A percentile compares a stretch with the other conserved stretches of the same genome.
Evolutionary conservation across 2,113 vertebrate species (phyloP).

Genomic region (Thamnophis sirtalis): DNA sequence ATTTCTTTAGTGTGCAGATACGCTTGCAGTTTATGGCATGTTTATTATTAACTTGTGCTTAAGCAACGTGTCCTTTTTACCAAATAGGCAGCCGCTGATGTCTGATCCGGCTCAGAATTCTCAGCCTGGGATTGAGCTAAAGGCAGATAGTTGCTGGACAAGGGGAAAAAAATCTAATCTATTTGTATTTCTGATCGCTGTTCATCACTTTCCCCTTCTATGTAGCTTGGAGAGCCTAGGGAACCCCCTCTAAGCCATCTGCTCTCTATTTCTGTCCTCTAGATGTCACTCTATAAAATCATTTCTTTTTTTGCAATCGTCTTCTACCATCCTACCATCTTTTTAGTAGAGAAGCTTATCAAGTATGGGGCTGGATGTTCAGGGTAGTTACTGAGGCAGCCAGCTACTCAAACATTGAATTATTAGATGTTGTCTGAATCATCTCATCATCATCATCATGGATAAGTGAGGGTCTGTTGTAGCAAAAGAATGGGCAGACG

Average conservation of each 20-base stretch:
- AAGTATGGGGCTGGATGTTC: neutral
- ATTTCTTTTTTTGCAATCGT: rapidly evolving
- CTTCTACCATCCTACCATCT: neutral
- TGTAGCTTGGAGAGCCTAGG: neutral
- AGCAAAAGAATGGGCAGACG: no score
- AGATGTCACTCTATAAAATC: no score
- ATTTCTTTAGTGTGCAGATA: neutral
- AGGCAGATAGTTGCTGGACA: neutral
- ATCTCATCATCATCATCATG: no score
- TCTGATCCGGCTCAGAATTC: neutral
- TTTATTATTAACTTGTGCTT: neutral
- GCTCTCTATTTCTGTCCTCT: no score
- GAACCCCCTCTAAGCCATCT: neutral
- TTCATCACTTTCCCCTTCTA: neutral
- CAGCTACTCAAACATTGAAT: no score
- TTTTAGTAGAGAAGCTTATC: neutral
- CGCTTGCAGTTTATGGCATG: neutral
- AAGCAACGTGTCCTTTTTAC: neutral
- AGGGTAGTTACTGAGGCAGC: neutral
- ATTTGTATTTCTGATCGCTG: neutral
- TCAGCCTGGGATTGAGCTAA: neutral
- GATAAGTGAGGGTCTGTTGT: neutral
- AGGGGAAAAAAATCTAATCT: neutral
- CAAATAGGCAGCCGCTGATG: neutral
- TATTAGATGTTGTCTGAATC: neutral